phyloP scores from a whole-genome alignment of 2,797 vertebrate genomes.

The Diceros bicornis region DNA sequence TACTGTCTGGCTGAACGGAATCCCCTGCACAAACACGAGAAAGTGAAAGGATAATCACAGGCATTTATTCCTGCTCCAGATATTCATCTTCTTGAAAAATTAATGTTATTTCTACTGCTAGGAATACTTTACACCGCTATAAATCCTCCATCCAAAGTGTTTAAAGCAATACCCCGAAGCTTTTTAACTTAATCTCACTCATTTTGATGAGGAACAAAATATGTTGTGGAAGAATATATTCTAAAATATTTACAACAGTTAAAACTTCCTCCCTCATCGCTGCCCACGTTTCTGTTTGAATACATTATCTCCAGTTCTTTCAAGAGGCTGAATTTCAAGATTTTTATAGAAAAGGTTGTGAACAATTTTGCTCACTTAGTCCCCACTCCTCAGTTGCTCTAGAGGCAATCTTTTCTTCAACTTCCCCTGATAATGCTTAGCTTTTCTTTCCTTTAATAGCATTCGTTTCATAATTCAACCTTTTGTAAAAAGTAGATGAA shows the following conservation, averaged over 20 bases:
- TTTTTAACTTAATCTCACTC: slow-evolving; percentile 45
- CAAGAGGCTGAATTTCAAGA: slow-evolving; percentile 43
- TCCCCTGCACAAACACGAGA: slow-evolving; percentile 41
- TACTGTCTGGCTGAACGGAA: slow-evolving; percentile 54
- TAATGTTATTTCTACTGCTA: slow-evolving; percentile 39
- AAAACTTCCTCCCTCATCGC: not conserved
- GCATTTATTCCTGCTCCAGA: slow-evolving; percentile 57
- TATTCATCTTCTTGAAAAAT: slow-evolving; percentile 53
- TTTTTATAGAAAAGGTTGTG: slow-evolving; percentile 18
- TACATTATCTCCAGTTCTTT: slow-evolving; percentile 52
- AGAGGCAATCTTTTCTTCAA: slow-evolving; percentile 41
- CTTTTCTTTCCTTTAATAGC: slow-evolving; percentile 66
- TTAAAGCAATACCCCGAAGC: slow-evolving; percentile 42
- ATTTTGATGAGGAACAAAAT: slow-evolving; percentile 8
- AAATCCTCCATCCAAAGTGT: slow-evolving; percentile 28
- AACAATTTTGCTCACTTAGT: not conserved
- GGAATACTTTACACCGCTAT: slow-evolving; percentile 50
- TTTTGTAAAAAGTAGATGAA: slow-evolving; percentile 54
- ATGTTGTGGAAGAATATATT: slow-evolving; percentile 26
- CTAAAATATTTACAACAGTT: slow-evolving; percentile 61
- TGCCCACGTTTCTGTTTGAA: slow-evolving; percentile 26
- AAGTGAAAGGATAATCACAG: slow-evolving; percentile 18
- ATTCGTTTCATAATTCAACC: slow-evolving; percentile 54
- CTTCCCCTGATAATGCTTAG: slow-evolving; percentile 10
- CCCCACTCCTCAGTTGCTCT: not conserved